phyloP scores from a whole-genome alignment of 2,888 invertebrate species.

The Archaeoteleia sp. region DNA sequence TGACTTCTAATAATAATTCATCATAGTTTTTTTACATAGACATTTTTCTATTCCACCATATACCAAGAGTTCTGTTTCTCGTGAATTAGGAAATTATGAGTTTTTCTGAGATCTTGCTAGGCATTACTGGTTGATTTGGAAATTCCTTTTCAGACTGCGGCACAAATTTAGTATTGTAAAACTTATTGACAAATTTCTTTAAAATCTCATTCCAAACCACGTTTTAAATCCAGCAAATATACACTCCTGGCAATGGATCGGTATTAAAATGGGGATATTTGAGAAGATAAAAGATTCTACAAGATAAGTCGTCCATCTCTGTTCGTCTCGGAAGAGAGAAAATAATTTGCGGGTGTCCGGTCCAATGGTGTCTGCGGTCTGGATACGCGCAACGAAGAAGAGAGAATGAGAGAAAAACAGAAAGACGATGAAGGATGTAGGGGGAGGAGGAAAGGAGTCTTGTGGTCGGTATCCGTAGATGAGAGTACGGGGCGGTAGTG shows the following conservation, averaged over 20 bases:
- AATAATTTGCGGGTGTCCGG: slow-evolving; percentile 71
- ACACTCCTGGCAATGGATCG: slow-evolving; percentile 1
- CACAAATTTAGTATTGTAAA: no score
- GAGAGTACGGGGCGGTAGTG: slow-evolving; percentile 49
- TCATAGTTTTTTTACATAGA: no score
- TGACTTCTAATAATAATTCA: no score
- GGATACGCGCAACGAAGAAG: slow-evolving; percentile 40
- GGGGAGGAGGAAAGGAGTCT: slow-evolving; percentile 28
- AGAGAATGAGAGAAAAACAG: slow-evolving; percentile 42
- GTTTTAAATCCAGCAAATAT: no score
- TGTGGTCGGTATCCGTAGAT: slow-evolving; percentile 64
- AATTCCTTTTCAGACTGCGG: no score
- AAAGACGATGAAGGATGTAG: slow-evolving; percentile 37
- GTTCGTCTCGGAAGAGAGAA: slow-evolving; percentile 56
- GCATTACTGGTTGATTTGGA: no score
- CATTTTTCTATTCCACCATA: no score
- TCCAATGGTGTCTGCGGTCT: slow-evolving; percentile 65
- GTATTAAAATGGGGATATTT: slow-evolving; percentile 29
- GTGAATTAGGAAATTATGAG: no score
- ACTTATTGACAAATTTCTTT: no score
- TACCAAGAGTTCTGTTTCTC: no score
- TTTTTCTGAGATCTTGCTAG: no score
- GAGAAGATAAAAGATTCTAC: slow-evolving; percentile 33
- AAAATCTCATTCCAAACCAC: no score
- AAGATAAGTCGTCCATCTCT: slow-evolving; percentile 60